These are phyloP conservation scores for Phoenicopterus ruber DNA, from an alignment of 2,113 vertebrate genomes.

Conservation along the genomic window DNA sequence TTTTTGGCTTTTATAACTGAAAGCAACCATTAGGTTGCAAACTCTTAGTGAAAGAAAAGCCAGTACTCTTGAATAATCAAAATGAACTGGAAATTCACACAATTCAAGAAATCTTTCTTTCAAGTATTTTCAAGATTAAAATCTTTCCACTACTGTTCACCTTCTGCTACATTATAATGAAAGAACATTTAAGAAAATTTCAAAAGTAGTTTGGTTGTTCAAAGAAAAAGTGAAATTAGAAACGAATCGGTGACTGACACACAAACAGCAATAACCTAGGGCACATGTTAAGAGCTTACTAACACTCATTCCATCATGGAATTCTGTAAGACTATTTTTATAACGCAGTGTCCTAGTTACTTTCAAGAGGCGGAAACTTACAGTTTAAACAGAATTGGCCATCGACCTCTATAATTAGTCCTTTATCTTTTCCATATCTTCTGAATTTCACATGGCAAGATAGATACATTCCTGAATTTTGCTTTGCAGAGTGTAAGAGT, in stretches of 20 bases:
- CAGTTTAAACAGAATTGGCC: not conserved
- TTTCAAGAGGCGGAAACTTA: not conserved
- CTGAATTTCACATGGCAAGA: not conserved
- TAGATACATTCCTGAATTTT: not conserved
- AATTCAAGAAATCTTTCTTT: not conserved
- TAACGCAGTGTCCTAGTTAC: not conserved
- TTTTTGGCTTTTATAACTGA: not conserved
- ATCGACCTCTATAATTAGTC: not conserved
- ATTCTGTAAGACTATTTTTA: slow-evolving; percentile 6
- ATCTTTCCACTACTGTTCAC: not conserved
- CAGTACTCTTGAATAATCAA: not conserved
- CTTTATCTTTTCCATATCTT: not conserved
- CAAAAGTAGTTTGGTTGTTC: not conserved
- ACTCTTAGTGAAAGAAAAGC: not conserved
- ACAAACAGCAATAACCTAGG: not conserved
- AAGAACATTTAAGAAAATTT: not conserved
- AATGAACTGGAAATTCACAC: not conserved
- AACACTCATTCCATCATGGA: not conserved
- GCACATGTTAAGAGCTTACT: not conserved
- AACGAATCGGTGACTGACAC: not conserved
- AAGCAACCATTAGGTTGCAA: not conserved
- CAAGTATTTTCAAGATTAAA: not conserved
- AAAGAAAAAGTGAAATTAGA: not conserved
- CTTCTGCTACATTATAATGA: not conserved
- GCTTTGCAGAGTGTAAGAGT: not conserved